A percentile compares a stretch with the other conserved stretches of the same genome.
Evolutionary conservation across 2,888 invertebrate species (phyloP).

Genomic region (Linnaemya tessellans): DNA sequence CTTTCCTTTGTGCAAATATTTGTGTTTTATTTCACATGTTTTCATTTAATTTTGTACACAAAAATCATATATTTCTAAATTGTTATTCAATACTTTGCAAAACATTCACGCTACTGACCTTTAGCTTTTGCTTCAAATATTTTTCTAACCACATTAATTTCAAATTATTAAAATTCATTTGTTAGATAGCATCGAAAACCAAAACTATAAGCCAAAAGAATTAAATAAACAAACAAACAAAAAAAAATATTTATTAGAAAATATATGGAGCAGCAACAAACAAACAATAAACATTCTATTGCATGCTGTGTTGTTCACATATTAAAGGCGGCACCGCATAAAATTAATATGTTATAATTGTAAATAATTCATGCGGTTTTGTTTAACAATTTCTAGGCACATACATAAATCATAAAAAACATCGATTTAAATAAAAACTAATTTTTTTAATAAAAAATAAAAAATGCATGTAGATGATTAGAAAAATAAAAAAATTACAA

Average conservation of each 20-base stretch:
- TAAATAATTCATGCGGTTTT: constrained; percentile 64
- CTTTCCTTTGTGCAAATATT: not conserved
- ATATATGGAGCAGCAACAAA: constrained; percentile 3
- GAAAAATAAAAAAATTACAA: not conserved
- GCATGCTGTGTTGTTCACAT: constrained; percentile 41
- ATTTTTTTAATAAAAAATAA: constrained; percentile 1
- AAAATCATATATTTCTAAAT: not conserved
- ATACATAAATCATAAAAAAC: constrained; percentile 50
- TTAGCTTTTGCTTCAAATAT: not conserved
- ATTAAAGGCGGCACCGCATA: constrained; percentile 56
- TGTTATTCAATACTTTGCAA: not conserved
- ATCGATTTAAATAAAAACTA: constrained; percentile 22
- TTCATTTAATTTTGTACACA: not conserved
- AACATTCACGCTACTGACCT: not conserved
- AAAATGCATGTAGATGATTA: not conserved
- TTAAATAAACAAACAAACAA: constrained; percentile 23
- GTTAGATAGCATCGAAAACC: constrained; percentile 34
- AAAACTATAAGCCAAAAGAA: constrained; percentile 43
- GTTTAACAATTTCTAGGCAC: constrained; percentile 43
- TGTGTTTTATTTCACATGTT: not conserved
- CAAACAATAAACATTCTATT: constrained; percentile 23
- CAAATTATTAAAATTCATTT: constrained; percentile 53
- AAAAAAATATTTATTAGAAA: not conserved
- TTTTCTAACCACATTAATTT: constrained; percentile 45
- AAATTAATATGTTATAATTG: constrained; percentile 65